Conservation (phyloP, 2,113 vertebrate species). For the Collichthys lucidus region DNA sequence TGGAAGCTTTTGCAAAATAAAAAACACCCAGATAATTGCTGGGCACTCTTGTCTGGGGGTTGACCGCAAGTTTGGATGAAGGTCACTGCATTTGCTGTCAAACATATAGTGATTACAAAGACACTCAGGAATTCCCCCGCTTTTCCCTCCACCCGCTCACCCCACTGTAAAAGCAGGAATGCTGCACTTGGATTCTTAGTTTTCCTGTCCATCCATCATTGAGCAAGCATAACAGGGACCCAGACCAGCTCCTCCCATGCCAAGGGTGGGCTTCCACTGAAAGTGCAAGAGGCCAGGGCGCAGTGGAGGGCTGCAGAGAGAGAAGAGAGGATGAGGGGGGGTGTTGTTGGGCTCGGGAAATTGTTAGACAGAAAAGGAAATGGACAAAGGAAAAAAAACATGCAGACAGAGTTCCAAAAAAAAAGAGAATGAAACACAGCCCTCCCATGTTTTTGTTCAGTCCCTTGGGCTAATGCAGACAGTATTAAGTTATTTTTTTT, state of each 20-base stretch:
- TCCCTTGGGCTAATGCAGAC: conserved; percentile 78
- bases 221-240: conserved; percentile 76
- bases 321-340: conserved; percentile 44
- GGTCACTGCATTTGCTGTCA: conserved; percentile 70
- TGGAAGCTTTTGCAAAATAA: conserved; percentile 59
- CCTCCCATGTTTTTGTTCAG: conserved; percentile 77
- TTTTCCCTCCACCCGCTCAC: conserved; percentile 46
- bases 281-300: conserved; percentile 71
- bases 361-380: conserved; percentile 78
- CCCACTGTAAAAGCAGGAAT: conserved; percentile 78
- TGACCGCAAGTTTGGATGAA: conserved; percentile 69
- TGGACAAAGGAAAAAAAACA: conserved; percentile 73
- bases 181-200: conserved; percentile 73
- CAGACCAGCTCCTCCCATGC: conserved; percentile 70
- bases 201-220: conserved; percentile 80
- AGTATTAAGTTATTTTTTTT: conserved; percentile 74
- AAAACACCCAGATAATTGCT: conserved; percentile 75
- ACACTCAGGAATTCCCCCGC: conserved; percentile 65
- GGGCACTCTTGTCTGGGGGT: conserved; percentile 49
- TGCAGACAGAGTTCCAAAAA: conserved; percentile 76
- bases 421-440: conserved; percentile 69
- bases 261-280: conserved; percentile 76
- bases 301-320: conserved; percentile 54
- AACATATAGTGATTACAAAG: conserved; percentile 75
- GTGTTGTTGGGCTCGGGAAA: conserved; percentile 68